phyloP scores from a whole-genome alignment of 2,888 invertebrate species.

The Eristalinus aeneus region DNA sequence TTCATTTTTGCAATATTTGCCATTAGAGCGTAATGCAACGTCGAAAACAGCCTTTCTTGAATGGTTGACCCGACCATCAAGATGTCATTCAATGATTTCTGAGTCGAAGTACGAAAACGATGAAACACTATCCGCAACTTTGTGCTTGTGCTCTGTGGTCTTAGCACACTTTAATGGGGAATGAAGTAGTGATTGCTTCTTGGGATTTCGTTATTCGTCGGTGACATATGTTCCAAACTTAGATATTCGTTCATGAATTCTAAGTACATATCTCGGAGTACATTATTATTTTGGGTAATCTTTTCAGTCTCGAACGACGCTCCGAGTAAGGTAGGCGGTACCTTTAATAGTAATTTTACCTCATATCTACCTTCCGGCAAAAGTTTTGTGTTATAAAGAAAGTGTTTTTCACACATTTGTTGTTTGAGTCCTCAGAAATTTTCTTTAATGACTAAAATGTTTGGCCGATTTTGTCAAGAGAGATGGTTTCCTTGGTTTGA shows the following conservation, averaged over 20 bases:
- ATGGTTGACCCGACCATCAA: no score
- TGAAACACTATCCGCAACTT: no score
- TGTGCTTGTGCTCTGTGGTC: no score
- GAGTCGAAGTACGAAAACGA: no score
- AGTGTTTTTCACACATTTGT: constrained; percentile 22
- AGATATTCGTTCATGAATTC: background rate
- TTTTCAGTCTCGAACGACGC: constrained; percentile 49
- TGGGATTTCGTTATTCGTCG: background rate
- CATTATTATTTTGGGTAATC: background rate
- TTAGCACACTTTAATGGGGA: no score
- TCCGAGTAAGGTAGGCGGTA: constrained; percentile 38
- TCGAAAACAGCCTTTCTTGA: no score
- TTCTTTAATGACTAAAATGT: constrained; percentile 50
- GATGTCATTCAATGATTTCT: no score
- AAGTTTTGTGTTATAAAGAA: no score
- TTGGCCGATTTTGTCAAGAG: constrained; percentile 31
- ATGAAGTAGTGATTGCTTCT: background rate
- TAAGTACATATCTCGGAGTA: background rate
- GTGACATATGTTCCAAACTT: background rate
- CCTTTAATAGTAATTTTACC: constrained; percentile 56
- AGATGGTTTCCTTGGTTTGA: background rate
- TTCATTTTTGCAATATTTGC: no score
- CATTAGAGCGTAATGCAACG: no score
- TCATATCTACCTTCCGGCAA: no score
- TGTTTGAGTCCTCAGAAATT: no score